These are phyloP conservation scores for Thymelicus acteon DNA, from an alignment of 2,888 invertebrate genomes.

Conservation along the genomic window DNA sequence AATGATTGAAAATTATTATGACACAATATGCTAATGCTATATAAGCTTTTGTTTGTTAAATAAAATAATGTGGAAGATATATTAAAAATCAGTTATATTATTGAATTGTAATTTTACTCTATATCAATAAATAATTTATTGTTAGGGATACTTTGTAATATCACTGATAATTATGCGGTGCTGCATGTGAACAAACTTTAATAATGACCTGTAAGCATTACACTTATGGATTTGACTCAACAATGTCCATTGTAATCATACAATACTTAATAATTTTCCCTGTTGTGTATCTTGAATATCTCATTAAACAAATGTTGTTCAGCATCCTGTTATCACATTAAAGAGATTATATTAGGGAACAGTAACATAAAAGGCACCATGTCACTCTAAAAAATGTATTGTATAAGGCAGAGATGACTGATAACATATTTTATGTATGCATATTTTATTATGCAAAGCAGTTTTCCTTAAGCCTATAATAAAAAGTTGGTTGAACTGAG, in stretches of 20 bases:
- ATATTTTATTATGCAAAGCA: slow-evolving; percentile 47
- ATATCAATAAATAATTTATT: background rate
- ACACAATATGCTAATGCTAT: no score
- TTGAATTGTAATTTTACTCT: background rate
- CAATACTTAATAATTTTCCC: slow-evolving; percentile 1
- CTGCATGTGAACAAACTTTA: background rate
- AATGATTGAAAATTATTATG: no score
- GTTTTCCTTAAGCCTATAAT: slow-evolving; percentile 29
- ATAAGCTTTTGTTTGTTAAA: no score
- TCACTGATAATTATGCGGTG: background rate
- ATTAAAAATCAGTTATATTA: background rate
- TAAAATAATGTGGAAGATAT: no score
- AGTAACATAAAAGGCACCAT: slow-evolving; percentile 19
- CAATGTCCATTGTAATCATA: background rate
- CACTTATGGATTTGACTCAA: background rate
- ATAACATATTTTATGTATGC: slow-evolving; percentile 45
- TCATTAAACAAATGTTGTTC: background rate
- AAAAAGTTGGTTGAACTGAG: slow-evolving; percentile 25
- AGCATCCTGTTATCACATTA: background rate
- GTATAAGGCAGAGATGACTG: slow-evolving; percentile 41
- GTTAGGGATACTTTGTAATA: background rate
- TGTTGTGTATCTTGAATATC: background rate
- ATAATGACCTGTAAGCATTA: background rate
- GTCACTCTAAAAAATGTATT: slow-evolving; percentile 34
- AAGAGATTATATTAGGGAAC: background rate